Evolutionary conservation across 2,113 vertebrate species (phyloP).

Genomic region (Ochotona princeps): DNA sequence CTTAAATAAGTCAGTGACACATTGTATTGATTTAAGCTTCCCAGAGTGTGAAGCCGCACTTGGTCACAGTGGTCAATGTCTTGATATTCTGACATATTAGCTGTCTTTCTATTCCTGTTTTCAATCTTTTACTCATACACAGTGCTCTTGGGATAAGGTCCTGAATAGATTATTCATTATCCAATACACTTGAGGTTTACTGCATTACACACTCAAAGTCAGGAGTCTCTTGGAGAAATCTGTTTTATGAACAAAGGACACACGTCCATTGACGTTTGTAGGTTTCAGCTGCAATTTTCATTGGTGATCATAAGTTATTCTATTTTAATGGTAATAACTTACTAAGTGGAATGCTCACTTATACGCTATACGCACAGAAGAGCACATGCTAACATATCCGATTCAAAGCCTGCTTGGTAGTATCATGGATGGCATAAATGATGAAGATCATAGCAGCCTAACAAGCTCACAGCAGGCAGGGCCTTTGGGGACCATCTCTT

Average conservation of each 20-base stretch:
- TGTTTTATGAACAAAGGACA: not conserved
- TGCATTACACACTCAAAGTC: not conserved
- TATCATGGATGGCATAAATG: not conserved
- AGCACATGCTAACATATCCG: not conserved
- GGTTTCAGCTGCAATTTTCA: not conserved
- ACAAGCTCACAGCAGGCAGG: not conserved
- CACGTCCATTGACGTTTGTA: not conserved
- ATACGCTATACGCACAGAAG: not conserved
- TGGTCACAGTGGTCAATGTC: not conserved
- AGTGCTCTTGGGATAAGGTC: not conserved
- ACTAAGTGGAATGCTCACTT: not conserved
- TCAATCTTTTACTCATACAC: not conserved
- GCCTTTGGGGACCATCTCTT: not conserved
- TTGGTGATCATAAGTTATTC: not conserved
- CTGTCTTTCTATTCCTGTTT: not conserved
- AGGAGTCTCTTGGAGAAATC: not conserved
- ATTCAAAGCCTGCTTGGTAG: not conserved
- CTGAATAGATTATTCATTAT: not conserved
- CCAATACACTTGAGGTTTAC: not conserved
- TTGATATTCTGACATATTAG: not conserved
- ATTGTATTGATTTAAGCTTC: not conserved
- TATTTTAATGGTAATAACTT: slow-evolving; percentile 26
- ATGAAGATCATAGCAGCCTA: slow-evolving; percentile 1
- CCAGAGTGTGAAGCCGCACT: not conserved
- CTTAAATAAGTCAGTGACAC: not conserved